Conservation (phyloP, 2,888 invertebrate species). For the Octonoba sinensis region DNA sequence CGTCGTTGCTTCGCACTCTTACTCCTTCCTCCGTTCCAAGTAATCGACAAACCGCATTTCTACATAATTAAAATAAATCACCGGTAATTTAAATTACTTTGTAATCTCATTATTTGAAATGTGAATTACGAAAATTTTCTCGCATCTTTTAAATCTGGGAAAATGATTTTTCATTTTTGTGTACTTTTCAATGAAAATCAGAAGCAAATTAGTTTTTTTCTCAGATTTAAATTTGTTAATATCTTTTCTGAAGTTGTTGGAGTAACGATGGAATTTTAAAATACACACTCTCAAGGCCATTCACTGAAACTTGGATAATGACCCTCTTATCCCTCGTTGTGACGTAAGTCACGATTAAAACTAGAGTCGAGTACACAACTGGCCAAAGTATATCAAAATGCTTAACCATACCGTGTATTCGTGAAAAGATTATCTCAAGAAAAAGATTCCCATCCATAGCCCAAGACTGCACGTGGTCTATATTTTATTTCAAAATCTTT, state of each 20-base stretch:
- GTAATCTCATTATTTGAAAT: neutral
- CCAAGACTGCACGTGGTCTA: constrained; percentile 42
- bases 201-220: too few relatives aligned
- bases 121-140: too few relatives aligned
- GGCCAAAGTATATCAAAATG: constrained; percentile 11
- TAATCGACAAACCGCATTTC: neutral
- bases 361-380: constrained; percentile 12
- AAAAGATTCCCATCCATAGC: constrained; percentile 12
- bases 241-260: neutral
- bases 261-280: constrained; percentile 11
- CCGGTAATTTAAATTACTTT: neutral
- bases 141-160: too few relatives aligned
- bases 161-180: too few relatives aligned
- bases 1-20: too few relatives aligned
- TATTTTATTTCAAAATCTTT: constrained; percentile 33
- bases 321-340: constrained; percentile 22
- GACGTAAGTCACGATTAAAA: constrained; percentile 32
- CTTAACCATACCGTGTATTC: constrained; percentile 29
- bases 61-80: neutral
- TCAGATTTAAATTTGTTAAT: too few relatives aligned
- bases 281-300: constrained; percentile 25
- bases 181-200: too few relatives aligned
- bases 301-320: constrained; percentile 40
- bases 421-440: constrained; percentile 10
- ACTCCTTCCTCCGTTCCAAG: too few relatives aligned